These are phyloP conservation scores for Drosophila acutilabella DNA, from an alignment of 2,888 invertebrate genomes.

Conservation along the genomic window DNA sequence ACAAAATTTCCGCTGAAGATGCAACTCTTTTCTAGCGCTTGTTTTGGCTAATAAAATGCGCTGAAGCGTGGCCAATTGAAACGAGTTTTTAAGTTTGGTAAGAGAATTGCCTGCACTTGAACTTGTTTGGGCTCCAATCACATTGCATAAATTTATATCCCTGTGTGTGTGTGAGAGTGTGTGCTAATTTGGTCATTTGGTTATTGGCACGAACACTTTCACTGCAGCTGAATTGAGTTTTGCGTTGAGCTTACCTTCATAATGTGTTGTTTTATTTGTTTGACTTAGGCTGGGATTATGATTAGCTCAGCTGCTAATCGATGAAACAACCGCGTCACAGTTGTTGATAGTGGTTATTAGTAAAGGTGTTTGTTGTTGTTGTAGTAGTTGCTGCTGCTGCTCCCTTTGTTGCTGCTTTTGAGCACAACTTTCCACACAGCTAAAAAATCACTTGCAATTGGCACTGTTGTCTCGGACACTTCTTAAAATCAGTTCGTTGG, in stretches of 20 bases:
- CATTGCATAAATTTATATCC: conserved; percentile 62
- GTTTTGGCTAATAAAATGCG: conserved; percentile 57
- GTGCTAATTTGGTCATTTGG: conserved; percentile 58
- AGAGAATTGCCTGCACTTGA: conserved; percentile 74
- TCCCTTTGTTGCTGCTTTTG: conserved; percentile 16
- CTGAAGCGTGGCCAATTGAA: conserved; percentile 57
- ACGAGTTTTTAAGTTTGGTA: conserved; percentile 58
- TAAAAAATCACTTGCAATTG: conserved; percentile 55
- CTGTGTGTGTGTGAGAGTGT: conserved; percentile 8
- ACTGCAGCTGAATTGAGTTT: conserved; percentile 30
- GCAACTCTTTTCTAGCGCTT: conserved; percentile 40
- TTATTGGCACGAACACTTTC: conserved; percentile 64
- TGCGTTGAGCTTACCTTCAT: conserved; percentile 68
- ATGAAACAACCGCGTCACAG: conserved; percentile 29
- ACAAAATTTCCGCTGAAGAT: conserved; percentile 1
- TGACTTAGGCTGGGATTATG: conserved; percentile 33
- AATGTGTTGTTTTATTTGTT: conserved; percentile 23
- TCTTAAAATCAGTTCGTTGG: conserved; percentile 52
- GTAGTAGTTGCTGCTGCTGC: not conserved
- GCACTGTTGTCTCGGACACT: conserved; percentile 37
- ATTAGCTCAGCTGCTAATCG: conserved; percentile 59
- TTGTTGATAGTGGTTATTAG: conserved; percentile 6
- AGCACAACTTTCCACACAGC: conserved; percentile 65
- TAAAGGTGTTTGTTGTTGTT: not conserved
- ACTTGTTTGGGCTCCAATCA: conserved; percentile 62